A percentile compares a stretch with the other conserved stretches of the same genome.
Evolutionary conservation across 2,888 invertebrate species (phyloP).

Genomic region (Noctua pronuba): DNA sequence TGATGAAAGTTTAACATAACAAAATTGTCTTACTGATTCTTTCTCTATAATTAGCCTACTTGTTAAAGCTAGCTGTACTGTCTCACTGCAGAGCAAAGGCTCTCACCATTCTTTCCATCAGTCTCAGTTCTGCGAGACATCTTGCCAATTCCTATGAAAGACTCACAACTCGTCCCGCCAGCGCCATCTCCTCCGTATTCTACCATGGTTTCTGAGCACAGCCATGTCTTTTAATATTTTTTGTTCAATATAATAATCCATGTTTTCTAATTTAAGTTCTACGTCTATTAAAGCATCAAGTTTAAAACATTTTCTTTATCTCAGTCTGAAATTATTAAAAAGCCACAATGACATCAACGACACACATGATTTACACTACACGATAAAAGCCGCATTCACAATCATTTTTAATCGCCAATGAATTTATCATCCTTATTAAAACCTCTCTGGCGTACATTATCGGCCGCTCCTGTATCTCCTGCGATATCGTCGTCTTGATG

Average conservation of each 20-base stretch:
- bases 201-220: neutral
- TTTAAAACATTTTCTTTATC: neutral
- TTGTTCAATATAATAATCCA: neutral
- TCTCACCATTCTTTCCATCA: neutral
- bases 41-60: neutral
- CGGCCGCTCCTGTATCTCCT: slow-evolving; percentile 38
- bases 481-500: slow-evolving; percentile 54
- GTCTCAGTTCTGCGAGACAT: neutral
- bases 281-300: neutral
- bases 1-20: neutral
- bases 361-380: slow-evolving; percentile 24
- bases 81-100: neutral
- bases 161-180: neutral
- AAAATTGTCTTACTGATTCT: neutral
- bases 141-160: neutral
- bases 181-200: neutral
- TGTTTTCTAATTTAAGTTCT: neutral
- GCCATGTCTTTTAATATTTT: neutral
- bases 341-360: slow-evolving; percentile 19
- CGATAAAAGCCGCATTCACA: slow-evolving; percentile 18
- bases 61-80: neutral
- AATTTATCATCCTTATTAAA: slow-evolving; percentile 49
- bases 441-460: slow-evolving; percentile 35
- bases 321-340: slow-evolving; percentile 14
- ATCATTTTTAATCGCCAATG: slow-evolving; percentile 41